Evolutionary conservation across 64 coral and sea anemone genomes (phyloP).

Genomic region (Astreopora myriophthalma): DNA sequence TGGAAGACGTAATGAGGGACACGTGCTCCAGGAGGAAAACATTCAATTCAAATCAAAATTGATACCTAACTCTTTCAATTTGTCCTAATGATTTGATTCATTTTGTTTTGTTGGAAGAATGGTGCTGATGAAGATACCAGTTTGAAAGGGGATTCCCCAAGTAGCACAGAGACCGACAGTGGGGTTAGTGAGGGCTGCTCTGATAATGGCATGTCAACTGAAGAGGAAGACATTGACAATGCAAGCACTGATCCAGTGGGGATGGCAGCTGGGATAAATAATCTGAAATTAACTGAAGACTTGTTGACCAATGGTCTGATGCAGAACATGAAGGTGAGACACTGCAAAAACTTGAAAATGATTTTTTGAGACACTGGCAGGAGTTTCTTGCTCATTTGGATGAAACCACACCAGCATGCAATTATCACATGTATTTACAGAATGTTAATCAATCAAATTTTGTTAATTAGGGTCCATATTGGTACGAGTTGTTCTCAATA

Average conservation of each 20-base stretch:
- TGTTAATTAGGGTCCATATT: constrained; percentile 79
- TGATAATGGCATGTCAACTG: constrained; percentile 79
- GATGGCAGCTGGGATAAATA: not conserved
- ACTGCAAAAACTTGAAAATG: too few relatives aligned
- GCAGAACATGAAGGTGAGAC: not conserved
- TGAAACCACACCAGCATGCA: too few relatives aligned
- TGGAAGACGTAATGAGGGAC: not conserved
- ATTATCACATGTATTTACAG: too few relatives aligned
- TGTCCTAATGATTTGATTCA: not conserved
- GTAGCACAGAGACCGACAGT: constrained; percentile 85
- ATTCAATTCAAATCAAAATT: too few relatives aligned
- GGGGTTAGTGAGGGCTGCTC: constrained; percentile 81
- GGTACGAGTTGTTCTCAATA: constrained; percentile 97
- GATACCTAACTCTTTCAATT: too few relatives aligned
- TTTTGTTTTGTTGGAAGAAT: constrained; percentile 34
- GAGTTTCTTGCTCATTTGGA: not conserved
- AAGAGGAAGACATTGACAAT: constrained; percentile 68
- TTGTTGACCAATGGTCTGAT: not conserved
- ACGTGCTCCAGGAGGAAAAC: too few relatives aligned
- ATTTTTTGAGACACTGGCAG: not conserved
- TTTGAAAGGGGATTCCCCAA: constrained; percentile 80
- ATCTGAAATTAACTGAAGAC: constrained; percentile 17
- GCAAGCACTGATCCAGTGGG: not conserved
- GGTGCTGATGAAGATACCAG: constrained; percentile 71
- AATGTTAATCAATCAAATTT: not conserved